Evolutionary conservation across 2,113 vertebrate species (phyloP).

Genomic region (Bufo bufo): DNA sequence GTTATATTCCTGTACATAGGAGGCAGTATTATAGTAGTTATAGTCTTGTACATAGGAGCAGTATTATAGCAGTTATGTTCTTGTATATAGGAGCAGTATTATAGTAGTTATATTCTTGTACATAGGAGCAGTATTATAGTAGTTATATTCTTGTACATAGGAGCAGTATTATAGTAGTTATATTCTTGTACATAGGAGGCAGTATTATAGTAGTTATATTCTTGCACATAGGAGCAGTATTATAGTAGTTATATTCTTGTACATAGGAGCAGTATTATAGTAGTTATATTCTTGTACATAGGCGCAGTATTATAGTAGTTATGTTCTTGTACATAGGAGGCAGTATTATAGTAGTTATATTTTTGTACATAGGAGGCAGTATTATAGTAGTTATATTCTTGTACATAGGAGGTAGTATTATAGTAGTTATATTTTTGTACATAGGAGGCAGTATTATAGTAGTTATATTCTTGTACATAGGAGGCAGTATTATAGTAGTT

Average conservation of each 20-base stretch:
- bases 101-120: constrained; percentile 18
- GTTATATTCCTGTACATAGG: neutral
- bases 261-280: neutral
- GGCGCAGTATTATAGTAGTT: constrained; percentile 2
- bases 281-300: neutral
- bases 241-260: constrained; percentile 20
- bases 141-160: constrained; percentile 20
- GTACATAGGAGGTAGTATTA: neutral
- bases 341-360: neutral
- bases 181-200: neutral
- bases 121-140: constrained; percentile 13
- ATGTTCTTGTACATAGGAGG: neutral
- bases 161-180: neutral
- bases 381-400: constrained; percentile 15
- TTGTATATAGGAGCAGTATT: constrained; percentile 9
- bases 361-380: neutral
- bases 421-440: constrained; percentile 3
- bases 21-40: constrained; percentile 16
- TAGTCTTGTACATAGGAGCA: constrained; percentile 5
- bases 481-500: neutral
- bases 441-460: neutral
- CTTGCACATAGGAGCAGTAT: neutral
- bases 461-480: constrained; percentile 8
- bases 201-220: constrained; percentile 13
- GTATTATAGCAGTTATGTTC: constrained; percentile 15